Evolutionary conservation across 2,888 invertebrate species (phyloP), one percentile per base, ranked within the genome.

Genomic region (Parnassius smintheus): DNA sequence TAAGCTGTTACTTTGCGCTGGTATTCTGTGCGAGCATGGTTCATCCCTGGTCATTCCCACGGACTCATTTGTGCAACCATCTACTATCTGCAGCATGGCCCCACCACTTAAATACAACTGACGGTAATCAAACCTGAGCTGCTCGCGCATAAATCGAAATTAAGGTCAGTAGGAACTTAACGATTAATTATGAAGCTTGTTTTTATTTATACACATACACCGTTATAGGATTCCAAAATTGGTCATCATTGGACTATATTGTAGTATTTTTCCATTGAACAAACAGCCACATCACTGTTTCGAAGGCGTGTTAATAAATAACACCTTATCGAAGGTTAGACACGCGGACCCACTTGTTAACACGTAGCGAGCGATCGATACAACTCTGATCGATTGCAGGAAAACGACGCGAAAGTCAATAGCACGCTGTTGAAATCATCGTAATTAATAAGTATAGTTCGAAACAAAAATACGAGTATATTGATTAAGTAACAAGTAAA

Each of bases 361-460:
- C 85, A 85, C 81, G 80, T 80, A 81, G 82, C 79, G 54, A 66
- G 58, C 68, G 67, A 73, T 78, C 80, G 80, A 78, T 81, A 80
- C 73, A 45, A 70, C 67, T 62, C 66, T 80, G 81, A 81, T 80
- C 78, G 81, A 79, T 79, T 72, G 75, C 9, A 18, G 59, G 51
- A 50, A 72, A 72, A 66, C 59, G 56, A 60, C 64, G 66, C 65
- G 60, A 70, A 67, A 68, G 64, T 66, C 65, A 56, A 64, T 53
- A 55, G 64, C 59, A 55, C 64, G 62, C 61, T 62, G 57, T 66
- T 59, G 59, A 65, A 68, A 56, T 51, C 46, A 45, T 48, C 4
- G 12, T 22, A 45, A 25, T 58, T 54, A 55, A 51, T 44, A 44
- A 12, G 56, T 54, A 64, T 60, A 60, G 25, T 64, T 49, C n/a